Percentiles rank a stretch among this genome's conserved stretches.
Evolutionary conservation across 2,888 invertebrate genomes (phyloP).

Genomic region (Biston stratarius): DNA sequence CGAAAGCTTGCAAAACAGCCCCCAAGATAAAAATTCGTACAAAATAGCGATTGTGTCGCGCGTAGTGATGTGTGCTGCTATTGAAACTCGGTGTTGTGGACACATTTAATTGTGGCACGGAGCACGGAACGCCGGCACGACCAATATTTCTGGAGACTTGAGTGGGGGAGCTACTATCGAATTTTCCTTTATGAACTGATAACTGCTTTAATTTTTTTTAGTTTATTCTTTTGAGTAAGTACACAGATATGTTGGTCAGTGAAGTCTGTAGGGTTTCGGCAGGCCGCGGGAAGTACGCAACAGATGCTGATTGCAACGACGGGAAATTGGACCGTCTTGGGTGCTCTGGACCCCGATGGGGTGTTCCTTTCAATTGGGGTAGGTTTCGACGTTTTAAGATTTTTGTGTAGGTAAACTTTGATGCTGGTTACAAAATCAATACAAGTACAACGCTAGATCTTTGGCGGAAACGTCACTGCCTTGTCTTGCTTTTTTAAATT

Average conservation of each 20-base stretch:
- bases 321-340: constrained; percentile 45
- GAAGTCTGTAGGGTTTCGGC: constrained; percentile 5
- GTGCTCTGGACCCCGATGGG: constrained; percentile 15
- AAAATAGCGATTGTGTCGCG: constrained; percentile 53
- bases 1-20: constrained; percentile 43
- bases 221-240: background rate
- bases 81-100: constrained; percentile 73
- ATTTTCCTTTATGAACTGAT: background rate
- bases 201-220: background rate
- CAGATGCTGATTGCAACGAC: constrained; percentile 42
- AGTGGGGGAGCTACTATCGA: background rate
- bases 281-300: constrained; percentile 39
- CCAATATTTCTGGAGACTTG: background rate
- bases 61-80: constrained; percentile 64
- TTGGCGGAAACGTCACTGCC: too few relatives aligned
- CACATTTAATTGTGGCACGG: constrained; percentile 80
- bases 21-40: constrained; percentile 57
- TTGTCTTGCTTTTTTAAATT: too few relatives aligned
- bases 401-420: constrained; percentile 13
- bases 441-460: background rate
- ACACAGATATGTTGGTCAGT: background rate
- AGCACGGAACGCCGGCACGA: constrained; percentile 19
- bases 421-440: constrained; percentile 10
- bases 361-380: constrained; percentile 11
- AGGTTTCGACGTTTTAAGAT: background rate